Conservation (phyloP, 2,888 invertebrate species). For the Tetropium fuscum region DNA sequence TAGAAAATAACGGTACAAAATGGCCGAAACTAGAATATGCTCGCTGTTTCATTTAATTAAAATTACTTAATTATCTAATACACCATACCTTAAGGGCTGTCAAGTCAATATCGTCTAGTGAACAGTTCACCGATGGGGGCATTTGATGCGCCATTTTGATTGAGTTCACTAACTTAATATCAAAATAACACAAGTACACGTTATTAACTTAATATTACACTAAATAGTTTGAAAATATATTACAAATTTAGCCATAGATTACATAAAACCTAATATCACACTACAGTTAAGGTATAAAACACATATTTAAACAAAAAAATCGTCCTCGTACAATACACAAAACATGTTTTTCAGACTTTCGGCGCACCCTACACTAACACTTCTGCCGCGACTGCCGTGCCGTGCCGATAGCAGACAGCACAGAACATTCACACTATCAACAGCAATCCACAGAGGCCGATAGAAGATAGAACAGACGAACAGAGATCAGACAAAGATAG, state of each 20-base stretch:
- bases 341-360: conserved; percentile 50
- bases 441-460: too few species aligned
- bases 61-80: not conserved
- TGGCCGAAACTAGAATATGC: conserved; percentile 22
- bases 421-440: too few species aligned
- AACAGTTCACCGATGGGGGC: conserved; percentile 96
- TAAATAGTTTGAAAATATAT: conserved; percentile 51
- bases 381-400: conserved; percentile 18
- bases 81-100: conserved; percentile 91
- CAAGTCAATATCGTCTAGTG: conserved; percentile 99
- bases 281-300: conserved; percentile 54
- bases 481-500: too few species aligned
- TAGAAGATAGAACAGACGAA: conserved; percentile 31
- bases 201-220: conserved; percentile 39
- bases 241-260: conserved; percentile 48
- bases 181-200: conserved; percentile 42
- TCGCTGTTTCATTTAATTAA: conserved; percentile 9
- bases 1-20: conserved; percentile 29
- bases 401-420: too few species aligned
- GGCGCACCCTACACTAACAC: conserved; percentile 60
- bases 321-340: conserved; percentile 52
- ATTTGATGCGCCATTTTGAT: conserved; percentile 92
- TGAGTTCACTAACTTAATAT: conserved; percentile 50
- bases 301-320: conserved; percentile 56
- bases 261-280: conserved; percentile 55